Percentiles rank a stretch among this genome's conserved stretches.
Conservation (phyloP, 1,140 invertebrate genomes). For the Drosophila teissieri region DNA sequence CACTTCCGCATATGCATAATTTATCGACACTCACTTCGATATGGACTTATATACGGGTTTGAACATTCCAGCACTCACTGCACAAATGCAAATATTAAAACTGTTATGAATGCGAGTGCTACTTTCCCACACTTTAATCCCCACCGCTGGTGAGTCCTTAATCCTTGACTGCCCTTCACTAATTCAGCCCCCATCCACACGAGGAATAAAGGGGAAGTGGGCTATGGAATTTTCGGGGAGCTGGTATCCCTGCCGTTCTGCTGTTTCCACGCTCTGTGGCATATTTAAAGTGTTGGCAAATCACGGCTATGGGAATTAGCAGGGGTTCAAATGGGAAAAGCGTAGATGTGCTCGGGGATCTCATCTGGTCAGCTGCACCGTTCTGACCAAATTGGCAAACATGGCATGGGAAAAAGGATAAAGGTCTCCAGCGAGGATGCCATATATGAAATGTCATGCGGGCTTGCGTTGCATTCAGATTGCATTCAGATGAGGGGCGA, state of each 20-base stretch:
- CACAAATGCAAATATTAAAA: conserved; percentile 49
- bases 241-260: background rate
- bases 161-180: conserved; percentile 28
- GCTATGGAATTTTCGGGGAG: conserved; percentile 16
- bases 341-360: conserved; percentile 6
- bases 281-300: conserved; percentile 49
- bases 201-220: conserved; percentile 5
- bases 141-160: conserved; percentile 8
- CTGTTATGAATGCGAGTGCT: conserved; percentile 26
- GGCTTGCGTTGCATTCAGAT: conserved; percentile 16
- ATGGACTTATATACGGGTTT: background rate
- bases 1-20: conserved; percentile 39
- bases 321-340: background rate
- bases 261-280: conserved; percentile 6
- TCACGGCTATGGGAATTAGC: conserved; percentile 27
- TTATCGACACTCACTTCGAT: conserved; percentile 31
- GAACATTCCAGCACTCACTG: conserved; percentile 1
- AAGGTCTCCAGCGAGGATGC: background rate
- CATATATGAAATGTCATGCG: conserved; percentile 15
- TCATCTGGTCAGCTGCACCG: conserved; percentile 29
- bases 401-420: background rate
- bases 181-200: conserved; percentile 18
- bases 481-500: background rate
- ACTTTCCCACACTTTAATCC: background rate
- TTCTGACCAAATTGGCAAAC: conserved; percentile 41